Evolutionary conservation across 2,113 vertebrate species (phyloP).

Genomic region (Furnarius figulus): DNA sequence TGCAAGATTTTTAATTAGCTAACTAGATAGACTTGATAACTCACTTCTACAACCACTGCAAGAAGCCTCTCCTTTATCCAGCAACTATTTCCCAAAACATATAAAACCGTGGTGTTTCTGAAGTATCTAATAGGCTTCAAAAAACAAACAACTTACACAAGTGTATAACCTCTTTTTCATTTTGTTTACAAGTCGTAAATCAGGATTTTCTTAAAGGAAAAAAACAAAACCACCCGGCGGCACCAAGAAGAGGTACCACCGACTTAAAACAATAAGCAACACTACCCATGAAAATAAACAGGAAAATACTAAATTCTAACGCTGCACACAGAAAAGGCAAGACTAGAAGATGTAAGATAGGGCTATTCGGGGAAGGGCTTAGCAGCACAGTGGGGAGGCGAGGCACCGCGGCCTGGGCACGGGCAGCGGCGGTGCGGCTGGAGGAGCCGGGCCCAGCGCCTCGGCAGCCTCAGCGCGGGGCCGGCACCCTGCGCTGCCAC

Average conservation of each 20-base stretch:
- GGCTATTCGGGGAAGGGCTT: background rate
- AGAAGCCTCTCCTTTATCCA: background rate
- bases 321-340: background rate
- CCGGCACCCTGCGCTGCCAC: rapidly evolving
- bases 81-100: background rate
- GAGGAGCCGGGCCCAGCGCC: background rate
- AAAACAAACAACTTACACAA: background rate
- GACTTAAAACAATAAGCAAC: background rate
- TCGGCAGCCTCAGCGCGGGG: background rate
- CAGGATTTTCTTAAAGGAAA: background rate
- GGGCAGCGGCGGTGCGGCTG: rapidly evolving
- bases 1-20: background rate
- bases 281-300: background rate
- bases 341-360: rapidly evolving
- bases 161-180: too few relatives aligned
- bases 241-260: rapidly evolving
- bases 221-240: background rate
- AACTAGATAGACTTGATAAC: background rate
- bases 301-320: background rate
- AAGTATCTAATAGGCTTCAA: background rate
- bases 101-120: rapidly evolving
- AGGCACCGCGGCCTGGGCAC: background rate
- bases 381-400: background rate
- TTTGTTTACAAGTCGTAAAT: background rate
- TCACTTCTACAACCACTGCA: background rate